Evolutionary conservation across 2,797 vertebrate species (phyloP).

Genomic region (Cuculus canorus): DNA sequence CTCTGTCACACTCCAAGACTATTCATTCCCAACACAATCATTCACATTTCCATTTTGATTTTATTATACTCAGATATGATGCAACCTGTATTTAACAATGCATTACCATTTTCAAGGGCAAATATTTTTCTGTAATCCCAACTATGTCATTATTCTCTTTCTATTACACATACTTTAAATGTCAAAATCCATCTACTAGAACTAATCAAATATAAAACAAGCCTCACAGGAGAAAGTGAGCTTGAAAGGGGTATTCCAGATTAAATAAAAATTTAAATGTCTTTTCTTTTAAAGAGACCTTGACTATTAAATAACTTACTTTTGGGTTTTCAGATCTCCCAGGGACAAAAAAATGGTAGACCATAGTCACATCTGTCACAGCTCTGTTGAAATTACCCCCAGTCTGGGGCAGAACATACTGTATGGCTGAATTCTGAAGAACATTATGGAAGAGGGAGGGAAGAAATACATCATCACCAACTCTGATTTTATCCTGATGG

Average conservation of each 20-base stretch:
- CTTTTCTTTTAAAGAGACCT: not conserved
- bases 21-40: slow-evolving; percentile 18
- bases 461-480: not conserved
- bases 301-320: not conserved
- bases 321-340: not conserved
- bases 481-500: not conserved
- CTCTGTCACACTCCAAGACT: not conserved
- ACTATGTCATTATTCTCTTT: slow-evolving; percentile 48
- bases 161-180: slow-evolving; percentile 53
- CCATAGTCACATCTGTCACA: not conserved
- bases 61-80: slow-evolving; percentile 27
- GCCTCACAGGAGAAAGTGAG: not conserved
- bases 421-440: not conserved
- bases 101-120: slow-evolving; percentile 57
- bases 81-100: slow-evolving; percentile 44
- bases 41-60: slow-evolving; percentile 17
- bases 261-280: not conserved
- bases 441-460: not conserved
- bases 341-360: not conserved
- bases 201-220: slow-evolving; percentile 43
- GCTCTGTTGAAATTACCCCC: not conserved
- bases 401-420: not conserved
- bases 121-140: slow-evolving; percentile 50
- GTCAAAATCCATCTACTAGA: slow-evolving; percentile 59
- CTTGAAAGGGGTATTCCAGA: slow-evolving; percentile 4